These are phyloP conservation scores for Halichoerus grypus DNA, from an alignment of 2,113 vertebrate genomes.

Conservation along the genomic window DNA sequence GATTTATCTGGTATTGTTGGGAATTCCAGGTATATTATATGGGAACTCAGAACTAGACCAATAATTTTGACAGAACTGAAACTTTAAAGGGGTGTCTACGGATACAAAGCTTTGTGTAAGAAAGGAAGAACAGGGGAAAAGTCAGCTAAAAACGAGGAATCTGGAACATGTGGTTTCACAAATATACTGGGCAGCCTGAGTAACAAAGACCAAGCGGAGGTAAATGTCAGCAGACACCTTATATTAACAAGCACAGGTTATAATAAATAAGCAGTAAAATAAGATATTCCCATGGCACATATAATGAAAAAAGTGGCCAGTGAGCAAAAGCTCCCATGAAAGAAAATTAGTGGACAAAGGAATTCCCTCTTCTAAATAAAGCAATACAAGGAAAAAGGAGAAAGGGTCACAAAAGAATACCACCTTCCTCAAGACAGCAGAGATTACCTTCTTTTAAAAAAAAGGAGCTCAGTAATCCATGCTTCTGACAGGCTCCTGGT, in stretches of 20 bases:
- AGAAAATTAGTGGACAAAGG: background rate
- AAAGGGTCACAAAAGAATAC: background rate
- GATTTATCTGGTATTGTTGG: background rate
- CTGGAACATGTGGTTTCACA: background rate
- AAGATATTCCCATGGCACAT: rapidly evolving
- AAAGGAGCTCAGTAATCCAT: background rate
- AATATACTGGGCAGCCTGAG: background rate
- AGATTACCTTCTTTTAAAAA: background rate
- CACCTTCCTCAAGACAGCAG: background rate
- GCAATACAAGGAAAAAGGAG: background rate
- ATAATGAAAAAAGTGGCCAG: background rate
- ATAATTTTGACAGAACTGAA: background rate
- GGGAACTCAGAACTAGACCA: background rate
- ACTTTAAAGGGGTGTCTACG: background rate
- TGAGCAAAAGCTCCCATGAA: background rate
- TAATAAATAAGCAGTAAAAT: background rate
- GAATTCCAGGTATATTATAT: background rate
- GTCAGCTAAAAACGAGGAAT: background rate
- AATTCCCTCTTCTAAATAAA: background rate
- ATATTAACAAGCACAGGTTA: background rate
- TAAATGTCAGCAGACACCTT: background rate
- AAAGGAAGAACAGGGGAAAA: background rate
- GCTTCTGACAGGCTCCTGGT: background rate
- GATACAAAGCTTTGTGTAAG: background rate
- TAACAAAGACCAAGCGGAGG: background rate